Base-by-base conservation (phyloP, 1,140 invertebrate genomes). In the Drosophila ananassae region DNA sequence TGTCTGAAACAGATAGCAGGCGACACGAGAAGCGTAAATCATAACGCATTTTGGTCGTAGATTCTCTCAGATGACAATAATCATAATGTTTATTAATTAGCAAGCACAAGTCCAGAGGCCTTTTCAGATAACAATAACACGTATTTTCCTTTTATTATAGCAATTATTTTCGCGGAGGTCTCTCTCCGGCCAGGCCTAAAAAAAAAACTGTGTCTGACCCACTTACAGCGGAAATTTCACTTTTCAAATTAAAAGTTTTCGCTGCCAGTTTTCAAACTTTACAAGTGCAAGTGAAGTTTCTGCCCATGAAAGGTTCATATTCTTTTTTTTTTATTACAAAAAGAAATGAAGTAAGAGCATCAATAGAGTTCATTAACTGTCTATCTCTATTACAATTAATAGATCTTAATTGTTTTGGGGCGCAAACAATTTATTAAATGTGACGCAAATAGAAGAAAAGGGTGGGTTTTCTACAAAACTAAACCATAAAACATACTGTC, bases 61-160 rank as follows among this genome's bases (percentile, higher is more conserved):
- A 56, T 69, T 24, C 37, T 24, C 37, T 67, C 51, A 47, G 39
- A 69, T 62, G 39, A 60, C 55, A 68, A 69, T 61, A 69, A 77
- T 75, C 51, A 76, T 77, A 77, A 77, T 69, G 37, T 77, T 77
- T 61, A 68, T 76, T 46, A 61, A 76, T 67, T 75, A 37, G 48
- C 34, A 68, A 60, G 72, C 61, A 64, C 44, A 66, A 54, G 56
- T 51, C 51, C 55, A 51, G 30, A 41, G 48, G 55, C 51, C 48
- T 64, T 28, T 37, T 9, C 22, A 59, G 64, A 76, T 74, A 74
- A 32, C 37, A 17, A n/a, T 37, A 21, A 10, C 9, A 34, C 28
- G 17, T 63, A 30, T 51, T 25, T 22, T 41, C 2, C 9, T 25
- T 34, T 28, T 44, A n/a, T 24, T 50, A 22, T 2, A 2, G 21